Percentiles rank a stretch among this genome's conserved stretches.
phyloP scores from a whole-genome alignment of 2,888 invertebrate species.

The Drosophila ezoana region DNA sequence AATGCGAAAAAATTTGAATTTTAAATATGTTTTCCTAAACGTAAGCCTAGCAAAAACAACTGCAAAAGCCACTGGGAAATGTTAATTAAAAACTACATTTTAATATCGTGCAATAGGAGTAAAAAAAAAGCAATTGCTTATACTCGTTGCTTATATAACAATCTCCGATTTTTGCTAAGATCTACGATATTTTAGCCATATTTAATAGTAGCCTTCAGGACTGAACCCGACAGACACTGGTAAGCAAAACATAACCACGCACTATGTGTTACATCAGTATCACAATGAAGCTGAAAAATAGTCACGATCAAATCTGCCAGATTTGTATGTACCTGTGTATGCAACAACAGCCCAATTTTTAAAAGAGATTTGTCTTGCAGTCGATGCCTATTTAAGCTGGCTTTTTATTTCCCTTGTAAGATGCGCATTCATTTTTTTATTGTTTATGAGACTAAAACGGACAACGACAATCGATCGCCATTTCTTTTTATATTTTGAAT shows the following conservation, averaged over 20 bases:
- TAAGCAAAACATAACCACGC: slow-evolving; percentile 31
- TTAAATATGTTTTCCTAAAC: slow-evolving; percentile 35
- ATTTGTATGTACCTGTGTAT: slow-evolving; percentile 1
- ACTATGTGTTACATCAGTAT: slow-evolving; percentile 32
- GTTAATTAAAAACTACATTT: slow-evolving; percentile 48
- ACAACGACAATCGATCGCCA: slow-evolving; percentile 50
- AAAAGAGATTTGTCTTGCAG: slow-evolving; percentile 30
- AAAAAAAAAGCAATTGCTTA: slow-evolving; percentile 19
- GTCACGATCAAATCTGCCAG: too few relatives aligned
- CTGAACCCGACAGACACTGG: neutral
- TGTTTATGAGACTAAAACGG: slow-evolving; percentile 22
- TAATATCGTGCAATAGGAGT: slow-evolving; percentile 51
- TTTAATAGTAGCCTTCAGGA: slow-evolving; percentile 21
- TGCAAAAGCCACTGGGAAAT: slow-evolving; percentile 28
- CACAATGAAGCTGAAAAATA: too few relatives aligned
- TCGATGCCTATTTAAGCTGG: slow-evolving; percentile 12
- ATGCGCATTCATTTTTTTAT: slow-evolving; percentile 39
- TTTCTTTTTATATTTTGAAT: slow-evolving; percentile 41
- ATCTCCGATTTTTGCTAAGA: slow-evolving; percentile 31
- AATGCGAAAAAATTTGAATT: slow-evolving; percentile 39
- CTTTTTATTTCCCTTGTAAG: slow-evolving; percentile 35
- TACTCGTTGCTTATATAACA: slow-evolving; percentile 27
- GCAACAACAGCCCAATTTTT: slow-evolving; percentile 45
- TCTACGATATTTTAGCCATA: slow-evolving; percentile 18
- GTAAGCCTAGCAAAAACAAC: slow-evolving; percentile 12